Evolutionary conservation across 2,113 vertebrate species (phyloP).

Genomic region (Atlantisia rogersi): DNA sequence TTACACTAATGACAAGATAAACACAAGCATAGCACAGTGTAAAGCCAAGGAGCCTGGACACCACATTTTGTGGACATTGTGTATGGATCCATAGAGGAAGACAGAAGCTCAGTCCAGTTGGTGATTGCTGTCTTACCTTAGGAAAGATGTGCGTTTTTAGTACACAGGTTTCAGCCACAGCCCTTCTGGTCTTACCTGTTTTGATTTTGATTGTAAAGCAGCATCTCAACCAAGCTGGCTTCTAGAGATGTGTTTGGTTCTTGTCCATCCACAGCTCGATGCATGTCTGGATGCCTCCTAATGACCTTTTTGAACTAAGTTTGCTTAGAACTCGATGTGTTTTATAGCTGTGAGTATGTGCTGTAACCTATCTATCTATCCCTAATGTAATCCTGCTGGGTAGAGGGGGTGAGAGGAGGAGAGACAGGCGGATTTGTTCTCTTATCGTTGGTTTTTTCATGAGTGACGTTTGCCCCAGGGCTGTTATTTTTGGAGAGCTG

Average conservation of each 20-base stretch:
- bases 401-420: not conserved
- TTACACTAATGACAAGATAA: not conserved
- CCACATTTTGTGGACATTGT: accelerated
- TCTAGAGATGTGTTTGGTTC: accelerated
- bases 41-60: not conserved
- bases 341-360: not conserved
- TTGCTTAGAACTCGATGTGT: not conserved
- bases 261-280: accelerated
- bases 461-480: not conserved
- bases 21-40: not conserved
- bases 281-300: not conserved
- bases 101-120: not conserved
- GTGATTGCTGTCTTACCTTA: not conserved
- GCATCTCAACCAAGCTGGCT: not conserved
- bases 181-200: not conserved
- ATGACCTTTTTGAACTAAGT: not conserved
- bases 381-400: not conserved
- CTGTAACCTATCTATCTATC: not conserved
- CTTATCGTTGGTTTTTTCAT: not conserved
- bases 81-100: not conserved
- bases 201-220: not conserved
- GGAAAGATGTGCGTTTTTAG: accelerated
- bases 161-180: not conserved
- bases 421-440: not conserved
- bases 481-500: slow-evolving; percentile 32